Evolutionary conservation across 2,113 vertebrate species (phyloP), one percentile per base, ranked within the genome.

Genomic region (Zonotrichia leucophrys): DNA sequence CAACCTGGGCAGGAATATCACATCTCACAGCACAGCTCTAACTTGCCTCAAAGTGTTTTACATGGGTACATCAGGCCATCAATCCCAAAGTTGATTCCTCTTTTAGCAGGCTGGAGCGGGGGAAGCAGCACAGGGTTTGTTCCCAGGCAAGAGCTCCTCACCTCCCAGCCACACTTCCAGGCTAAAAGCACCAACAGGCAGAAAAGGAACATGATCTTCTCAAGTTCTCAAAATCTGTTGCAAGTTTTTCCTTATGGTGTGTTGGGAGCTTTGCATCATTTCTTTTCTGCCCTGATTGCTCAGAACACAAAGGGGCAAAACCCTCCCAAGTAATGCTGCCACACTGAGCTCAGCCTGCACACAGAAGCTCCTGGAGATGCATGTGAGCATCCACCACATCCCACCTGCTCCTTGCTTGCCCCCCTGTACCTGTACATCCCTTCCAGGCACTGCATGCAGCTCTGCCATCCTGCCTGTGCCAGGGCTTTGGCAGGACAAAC

Each of bases 391-490:
- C 42, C 37, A 37, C 19, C 60, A 37, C 2, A 1, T 12, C 53
- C 28, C 24, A 28, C 28, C 52, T 80, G 52, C 63, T 44, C 44
- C 64, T 59, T 42, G 42, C 21, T 3, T 27, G 44, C 33, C 31
- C 24, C 7, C 5, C 1, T 7, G 6, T 0, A 9, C 4, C 70
- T 55, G 18, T 3, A 33, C 5, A 9, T 8, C 41, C 58, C 72
- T 55, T 25, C 28, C 85, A 46, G 25, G 22, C 2, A 9, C 70
- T 64, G 39, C 41, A 11, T 0, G 12, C 7, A 10, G 42, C 55
- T 80, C 44, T 73, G 64, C 68, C 28, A 31, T 15, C 37, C 37
- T 58, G 37, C 14, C 69, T 11, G 5, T 16, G 23, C n/a, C 33
- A 30, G 53, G 63, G 49, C 47, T 53, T n/a, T 42, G 53, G 66